A percentile compares a stretch with the other conserved stretches of the same genome.
Conservation (phyloP, 1,140 invertebrate genomes). For the Papilio xuthus region DNA sequence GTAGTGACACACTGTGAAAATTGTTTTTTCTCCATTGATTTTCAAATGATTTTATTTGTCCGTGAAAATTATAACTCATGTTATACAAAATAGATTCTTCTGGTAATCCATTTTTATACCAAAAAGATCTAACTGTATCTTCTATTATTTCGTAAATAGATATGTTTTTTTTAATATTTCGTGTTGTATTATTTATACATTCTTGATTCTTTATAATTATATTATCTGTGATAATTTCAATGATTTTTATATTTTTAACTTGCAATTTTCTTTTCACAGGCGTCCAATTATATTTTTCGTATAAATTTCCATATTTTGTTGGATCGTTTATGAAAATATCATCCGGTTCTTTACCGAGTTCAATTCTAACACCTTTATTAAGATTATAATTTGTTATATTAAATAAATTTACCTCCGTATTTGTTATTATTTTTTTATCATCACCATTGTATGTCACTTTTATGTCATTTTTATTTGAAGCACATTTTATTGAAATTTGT, state of each 20-base stretch:
- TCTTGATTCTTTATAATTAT: constrained; percentile 49
- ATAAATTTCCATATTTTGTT: constrained; percentile 58
- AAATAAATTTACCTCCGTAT: constrained; percentile 56
- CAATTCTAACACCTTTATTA: constrained; percentile 52
- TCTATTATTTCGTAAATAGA: constrained; percentile 44
- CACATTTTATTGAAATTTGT: constrained; percentile 51
- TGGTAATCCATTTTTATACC: constrained; percentile 51
- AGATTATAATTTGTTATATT: constrained; percentile 60
- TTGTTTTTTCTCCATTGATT: constrained; percentile 54
- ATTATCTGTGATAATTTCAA: constrained; percentile 47
- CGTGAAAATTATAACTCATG: constrained; percentile 45
- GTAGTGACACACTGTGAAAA: constrained; percentile 40
- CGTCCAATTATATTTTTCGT: constrained; percentile 57
- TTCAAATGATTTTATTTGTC: background rate
- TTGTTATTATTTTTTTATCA: constrained; percentile 54
- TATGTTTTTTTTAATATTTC: constrained; percentile 43
- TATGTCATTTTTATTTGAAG: constrained; percentile 44
- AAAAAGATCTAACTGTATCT: constrained; percentile 50
- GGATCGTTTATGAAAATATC: constrained; percentile 62
- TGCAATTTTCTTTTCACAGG: constrained; percentile 48
- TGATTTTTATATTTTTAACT: constrained; percentile 46
- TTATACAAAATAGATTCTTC: constrained; percentile 51
- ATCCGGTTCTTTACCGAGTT: constrained; percentile 57
- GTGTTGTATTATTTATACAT: constrained; percentile 54
- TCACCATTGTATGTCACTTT: constrained; percentile 46